Evolutionary conservation across 2,113 vertebrate species (phyloP), one percentile per base, ranked within the genome.

Genomic region (Cynocephalus volans): DNA sequence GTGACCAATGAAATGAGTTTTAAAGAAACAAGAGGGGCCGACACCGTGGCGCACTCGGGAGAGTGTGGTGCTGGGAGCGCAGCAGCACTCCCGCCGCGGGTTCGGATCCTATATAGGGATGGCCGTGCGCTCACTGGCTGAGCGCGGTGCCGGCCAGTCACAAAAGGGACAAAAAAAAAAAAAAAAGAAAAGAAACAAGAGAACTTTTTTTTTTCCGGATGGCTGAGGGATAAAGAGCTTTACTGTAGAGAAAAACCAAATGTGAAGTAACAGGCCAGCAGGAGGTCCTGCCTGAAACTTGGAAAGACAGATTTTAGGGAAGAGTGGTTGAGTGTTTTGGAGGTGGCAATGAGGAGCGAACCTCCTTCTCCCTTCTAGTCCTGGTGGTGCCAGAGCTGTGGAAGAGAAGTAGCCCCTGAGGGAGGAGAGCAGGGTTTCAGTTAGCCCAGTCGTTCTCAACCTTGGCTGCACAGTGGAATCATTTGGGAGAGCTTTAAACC

Each of bases 141-240:
- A n/a, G n/a, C n/a, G n/a, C n/a, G n/a, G n/a, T n/a, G n/a, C n/a
- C n/a, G n/a, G n/a, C n/a, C n/a, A n/a, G n/a, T n/a, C n/a, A n/a
- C n/a, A n/a, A n/a, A n/a, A n/a, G n/a, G n/a, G n/a, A n/a, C n/a
- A n/a, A n/a, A n/a, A n/a, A n/a, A n/a, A n/a, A n/a, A n/a, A n/a
- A n/a, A n/a, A n/a, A n/a, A n/a, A n/a, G n/a, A n/a, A 85, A 76
- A 94, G 69, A 92, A 93, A 90, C 36, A 76, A 64, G 73, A 81
- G 21, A 82, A 86, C 41, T 92, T 97, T 69, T 90, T 18, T 94
- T 94, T 96, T 92, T 28, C n/a, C n/a, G 58, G 31, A 19, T 79
- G 45, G 52, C 64, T 76, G 31, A 92, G 26, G 50, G 36, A 11
- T 56, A 93, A 9, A 80, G 67, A 91, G 65, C 52, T 56, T 70